Evolutionary conservation across 1,140 invertebrate genomes (phyloP).

Genomic region (Leucophenga varia): DNA sequence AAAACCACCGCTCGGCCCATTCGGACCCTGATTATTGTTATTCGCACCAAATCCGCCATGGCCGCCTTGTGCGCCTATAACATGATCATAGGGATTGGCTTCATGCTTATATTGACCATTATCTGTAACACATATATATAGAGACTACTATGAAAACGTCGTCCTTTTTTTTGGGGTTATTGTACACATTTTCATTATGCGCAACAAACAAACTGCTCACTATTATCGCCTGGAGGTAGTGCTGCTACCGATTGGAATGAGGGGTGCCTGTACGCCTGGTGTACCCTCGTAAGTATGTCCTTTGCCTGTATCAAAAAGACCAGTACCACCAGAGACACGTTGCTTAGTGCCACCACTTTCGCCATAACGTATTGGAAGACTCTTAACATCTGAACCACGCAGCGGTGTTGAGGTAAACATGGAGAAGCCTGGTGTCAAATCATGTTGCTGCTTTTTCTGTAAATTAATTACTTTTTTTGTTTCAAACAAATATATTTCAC

Average conservation of each 20-base stretch:
- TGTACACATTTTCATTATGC: constrained; percentile 26
- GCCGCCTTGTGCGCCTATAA: constrained; percentile 31
- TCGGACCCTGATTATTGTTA: constrained; percentile 6
- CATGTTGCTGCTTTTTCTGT: constrained; percentile 32
- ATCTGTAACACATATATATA: constrained; percentile 54
- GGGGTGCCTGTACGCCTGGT: constrained; percentile 38
- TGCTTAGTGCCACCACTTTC: neutral
- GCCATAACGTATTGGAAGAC: constrained; percentile 31
- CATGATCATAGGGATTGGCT: constrained; percentile 35
- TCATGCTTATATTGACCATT: constrained; percentile 34
- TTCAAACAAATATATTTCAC: neutral
- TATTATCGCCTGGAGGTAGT: constrained; percentile 31
- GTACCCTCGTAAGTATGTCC: constrained; percentile 37
- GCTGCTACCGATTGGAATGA: constrained; percentile 42
- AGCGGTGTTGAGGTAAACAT: constrained; percentile 22
- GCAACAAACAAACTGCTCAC: constrained; percentile 48
- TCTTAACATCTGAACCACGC: constrained; percentile 43
- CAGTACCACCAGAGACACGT: constrained; percentile 21
- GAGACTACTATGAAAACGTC: constrained; percentile 21
- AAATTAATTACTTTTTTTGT: too few relatives aligned
- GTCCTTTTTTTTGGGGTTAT: neutral
- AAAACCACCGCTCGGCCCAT: neutral
- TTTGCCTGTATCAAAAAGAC: constrained; percentile 47
- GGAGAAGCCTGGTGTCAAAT: constrained; percentile 13
- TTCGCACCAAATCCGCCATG: constrained; percentile 4